Evolutionary conservation across 1,140 invertebrate species (phyloP), one percentile per base, ranked within the genome.

Genomic region (Agrypnia vestita): DNA sequence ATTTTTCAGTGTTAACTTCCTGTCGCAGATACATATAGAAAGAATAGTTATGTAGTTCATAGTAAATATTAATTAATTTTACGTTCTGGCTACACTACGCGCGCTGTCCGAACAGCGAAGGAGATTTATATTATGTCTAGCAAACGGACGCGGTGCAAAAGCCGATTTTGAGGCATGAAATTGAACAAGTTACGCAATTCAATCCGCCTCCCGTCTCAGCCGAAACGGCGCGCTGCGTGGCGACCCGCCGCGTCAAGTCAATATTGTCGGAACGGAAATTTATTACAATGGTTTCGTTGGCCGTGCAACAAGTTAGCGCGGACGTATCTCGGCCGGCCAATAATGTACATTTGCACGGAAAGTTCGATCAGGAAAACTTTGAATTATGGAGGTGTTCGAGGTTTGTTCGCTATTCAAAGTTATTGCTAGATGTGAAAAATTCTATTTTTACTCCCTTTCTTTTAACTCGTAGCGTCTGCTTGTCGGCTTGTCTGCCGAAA

Each of bases 241-340:
- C 53, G n/a, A 56, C 55, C 55, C 9, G 15, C 21, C 13, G 61
- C 61, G 61, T 64, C 61, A 25, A 62, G 59, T 35, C 59, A 64
- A 64, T 35, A 35, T 64, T 64, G 25, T 64, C 25, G 10, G 25
- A 12, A 64, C 12, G 61, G 19, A 64, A 35, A 64, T 64, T 64
- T 64, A 64, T 64, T 64, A 25, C 0, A 25, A 64, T 44, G 61
- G 61, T 64, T 64, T 64, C 9, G 61, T 64, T 35, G 35, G 19
- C 35, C 19, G 35, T 35, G 35, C 35, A 64, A 64, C 21, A 64
- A 64, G 61, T 64, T 64, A 35, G 19, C 61, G 61, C 61, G 9
- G 61, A 35, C 25, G 15, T 21, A n/a, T 8, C 17, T 15, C 55
- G 17, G 17, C 11, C 55, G 15, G 55, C 8, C 55, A 9, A 59